Percentiles rank a stretch among this genome's conserved stretches.
These are phyloP conservation scores for Paedocypris sp. DNA, from an alignment of 2,113 vertebrate genomes.

Conservation along the genomic window DNA sequence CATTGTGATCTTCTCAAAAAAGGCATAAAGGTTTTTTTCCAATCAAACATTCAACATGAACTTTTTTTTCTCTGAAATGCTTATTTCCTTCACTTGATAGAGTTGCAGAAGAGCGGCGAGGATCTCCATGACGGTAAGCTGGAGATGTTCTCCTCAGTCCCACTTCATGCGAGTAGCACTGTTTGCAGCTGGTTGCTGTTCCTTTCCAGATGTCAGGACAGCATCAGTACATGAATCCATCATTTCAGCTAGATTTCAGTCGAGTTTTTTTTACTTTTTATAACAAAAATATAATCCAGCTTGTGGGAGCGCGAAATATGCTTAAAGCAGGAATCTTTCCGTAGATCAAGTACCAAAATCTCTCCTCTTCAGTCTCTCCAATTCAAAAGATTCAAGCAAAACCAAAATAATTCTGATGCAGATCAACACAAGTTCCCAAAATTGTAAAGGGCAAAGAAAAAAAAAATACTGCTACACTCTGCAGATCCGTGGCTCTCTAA, in stretches of 20 bases:
- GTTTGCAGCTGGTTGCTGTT: conserved; percentile 3
- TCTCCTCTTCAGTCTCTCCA: not conserved
- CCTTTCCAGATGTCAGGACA: not conserved
- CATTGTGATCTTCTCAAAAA: conserved; percentile 6
- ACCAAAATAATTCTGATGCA: not conserved
- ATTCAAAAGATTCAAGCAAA: not conserved
- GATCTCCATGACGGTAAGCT: not conserved
- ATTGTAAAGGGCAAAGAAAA: not conserved
- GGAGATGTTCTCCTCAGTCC: not conserved
- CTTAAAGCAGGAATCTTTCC: conserved; percentile 22
- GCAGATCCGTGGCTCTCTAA: conserved; percentile 25
- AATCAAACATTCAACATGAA: conserved; percentile 8
- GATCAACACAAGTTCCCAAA: not conserved
- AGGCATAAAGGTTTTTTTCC: conserved; percentile 6
- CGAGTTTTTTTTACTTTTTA: not conserved
- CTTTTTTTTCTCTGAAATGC: not conserved
- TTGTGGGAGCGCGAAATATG: not conserved
- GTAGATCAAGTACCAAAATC: conserved; percentile 32
- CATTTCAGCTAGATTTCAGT: not conserved
- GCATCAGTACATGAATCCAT: not conserved
- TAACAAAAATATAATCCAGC: conserved; percentile 36
- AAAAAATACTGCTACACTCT: conserved; percentile 29
- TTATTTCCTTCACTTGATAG: conserved; percentile 27
- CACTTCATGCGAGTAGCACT: not conserved
- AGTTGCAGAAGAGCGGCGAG: conserved; percentile 7